These are phyloP conservation scores for Butorides virescens DNA, from an alignment of 2,113 vertebrate species.

Conservation along the genomic window DNA sequence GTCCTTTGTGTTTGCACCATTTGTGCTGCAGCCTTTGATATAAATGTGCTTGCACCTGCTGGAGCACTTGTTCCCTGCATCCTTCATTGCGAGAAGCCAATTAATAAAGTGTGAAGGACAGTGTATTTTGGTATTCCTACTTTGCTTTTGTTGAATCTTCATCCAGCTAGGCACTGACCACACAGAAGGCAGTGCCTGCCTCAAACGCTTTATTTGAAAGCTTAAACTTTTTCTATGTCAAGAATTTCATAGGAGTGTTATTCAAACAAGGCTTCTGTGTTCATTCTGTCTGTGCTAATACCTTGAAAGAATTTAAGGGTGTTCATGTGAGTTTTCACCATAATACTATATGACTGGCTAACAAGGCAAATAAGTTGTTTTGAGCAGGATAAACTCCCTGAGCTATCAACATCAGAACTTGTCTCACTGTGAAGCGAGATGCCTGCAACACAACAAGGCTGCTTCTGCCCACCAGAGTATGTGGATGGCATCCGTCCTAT, in stretches of 20 bases:
- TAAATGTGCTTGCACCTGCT: not conserved
- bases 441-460: not conserved
- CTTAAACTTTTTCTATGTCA: constrained; percentile 1
- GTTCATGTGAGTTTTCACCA: not conserved
- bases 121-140: not conserved
- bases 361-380: not conserved
- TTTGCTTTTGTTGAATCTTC: not conserved
- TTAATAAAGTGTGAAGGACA: not conserved
- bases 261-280: constrained; percentile 34
- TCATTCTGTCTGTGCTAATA: constrained; percentile 27
- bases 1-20: not conserved
- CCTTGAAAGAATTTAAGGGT: constrained; percentile 19
- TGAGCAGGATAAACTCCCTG: not conserved
- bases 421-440: not conserved
- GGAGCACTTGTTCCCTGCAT: not conserved
- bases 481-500: not conserved
- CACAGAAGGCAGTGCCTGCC: not conserved
- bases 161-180: not conserved
- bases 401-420: not conserved
- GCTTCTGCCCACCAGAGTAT: not conserved
- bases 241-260: not conserved
- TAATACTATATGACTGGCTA: not conserved
- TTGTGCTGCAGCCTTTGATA: not conserved
- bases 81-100: not conserved
- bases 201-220: not conserved